Evolutionary conservation across 2,113 vertebrate species (phyloP).

Genomic region (Canis aureus): DNA sequence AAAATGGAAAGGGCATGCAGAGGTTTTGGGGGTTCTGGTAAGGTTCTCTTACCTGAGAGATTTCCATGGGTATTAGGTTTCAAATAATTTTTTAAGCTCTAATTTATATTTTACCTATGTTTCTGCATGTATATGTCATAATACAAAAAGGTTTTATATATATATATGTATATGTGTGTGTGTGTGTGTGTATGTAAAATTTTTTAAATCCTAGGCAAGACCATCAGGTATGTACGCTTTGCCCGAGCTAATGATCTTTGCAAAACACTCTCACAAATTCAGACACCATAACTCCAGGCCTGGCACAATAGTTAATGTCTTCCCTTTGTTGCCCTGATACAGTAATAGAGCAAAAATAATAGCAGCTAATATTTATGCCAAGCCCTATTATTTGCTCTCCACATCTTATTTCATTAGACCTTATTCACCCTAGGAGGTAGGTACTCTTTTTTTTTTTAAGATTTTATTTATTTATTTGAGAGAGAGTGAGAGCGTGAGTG

Average conservation of each 20-base stretch:
- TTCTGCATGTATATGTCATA: not conserved
- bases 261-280: not conserved
- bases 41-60: not conserved
- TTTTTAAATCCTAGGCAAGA: not conserved
- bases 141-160: not conserved
- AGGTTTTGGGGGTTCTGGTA: not conserved
- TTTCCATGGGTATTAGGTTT: not conserved
- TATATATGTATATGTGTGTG: too few species aligned
- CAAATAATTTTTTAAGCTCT: not conserved
- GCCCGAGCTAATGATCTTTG: not conserved
- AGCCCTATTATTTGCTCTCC: not conserved
- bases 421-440: not conserved
- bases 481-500: too few species aligned
- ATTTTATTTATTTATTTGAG: too few species aligned
- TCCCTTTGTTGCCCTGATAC: not conserved
- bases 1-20: not conserved
- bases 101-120: not conserved
- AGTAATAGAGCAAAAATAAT: not conserved
- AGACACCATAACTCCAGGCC: not conserved
- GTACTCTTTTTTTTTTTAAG: not conserved
- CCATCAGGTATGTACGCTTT: not conserved
- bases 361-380: not conserved
- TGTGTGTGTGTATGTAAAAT: too few species aligned
- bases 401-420: not conserved
- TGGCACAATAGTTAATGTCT: not conserved